Percentiles rank a stretch among this genome's conserved stretches.
Evolutionary conservation across 2,113 vertebrate species (phyloP).

Genomic region (Lophochroa leadbeateri): DNA sequence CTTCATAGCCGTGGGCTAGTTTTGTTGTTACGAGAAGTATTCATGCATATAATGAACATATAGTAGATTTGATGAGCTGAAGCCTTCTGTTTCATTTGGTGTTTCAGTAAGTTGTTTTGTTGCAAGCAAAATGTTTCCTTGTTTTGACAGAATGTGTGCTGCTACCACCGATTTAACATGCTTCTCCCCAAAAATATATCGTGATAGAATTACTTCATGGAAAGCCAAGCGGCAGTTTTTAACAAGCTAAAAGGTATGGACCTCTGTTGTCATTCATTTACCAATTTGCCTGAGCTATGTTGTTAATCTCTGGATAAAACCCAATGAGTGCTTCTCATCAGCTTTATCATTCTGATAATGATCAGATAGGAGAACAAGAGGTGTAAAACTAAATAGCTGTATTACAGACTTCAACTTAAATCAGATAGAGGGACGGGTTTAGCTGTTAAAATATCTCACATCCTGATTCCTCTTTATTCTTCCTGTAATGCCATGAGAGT

Average conservation of each 20-base stretch:
- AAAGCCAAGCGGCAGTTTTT: background rate
- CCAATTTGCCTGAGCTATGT: background rate
- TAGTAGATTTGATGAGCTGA: background rate
- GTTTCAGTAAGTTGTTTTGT: background rate
- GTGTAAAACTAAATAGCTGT: background rate
- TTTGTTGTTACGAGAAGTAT: constrained; percentile 5
- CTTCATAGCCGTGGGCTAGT: constrained; percentile 3
- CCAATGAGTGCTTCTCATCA: background rate
- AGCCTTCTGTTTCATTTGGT: background rate
- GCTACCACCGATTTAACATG: background rate
- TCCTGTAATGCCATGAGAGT: background rate
- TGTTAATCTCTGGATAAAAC: background rate
- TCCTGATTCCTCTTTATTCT: background rate
- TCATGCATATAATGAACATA: background rate
- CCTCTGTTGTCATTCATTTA: background rate
- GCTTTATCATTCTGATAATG: background rate
- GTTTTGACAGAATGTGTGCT: background rate
- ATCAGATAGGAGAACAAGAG: background rate
- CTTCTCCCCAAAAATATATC: background rate
- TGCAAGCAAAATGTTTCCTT: background rate
- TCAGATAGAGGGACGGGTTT: background rate
- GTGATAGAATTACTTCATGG: background rate
- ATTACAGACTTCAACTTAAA: background rate
- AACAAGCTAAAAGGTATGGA: background rate
- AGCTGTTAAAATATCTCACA: background rate